Evolutionary conservation across 1,140 invertebrate genomes (phyloP).

Genomic region (Orchesella cincta): DNA sequence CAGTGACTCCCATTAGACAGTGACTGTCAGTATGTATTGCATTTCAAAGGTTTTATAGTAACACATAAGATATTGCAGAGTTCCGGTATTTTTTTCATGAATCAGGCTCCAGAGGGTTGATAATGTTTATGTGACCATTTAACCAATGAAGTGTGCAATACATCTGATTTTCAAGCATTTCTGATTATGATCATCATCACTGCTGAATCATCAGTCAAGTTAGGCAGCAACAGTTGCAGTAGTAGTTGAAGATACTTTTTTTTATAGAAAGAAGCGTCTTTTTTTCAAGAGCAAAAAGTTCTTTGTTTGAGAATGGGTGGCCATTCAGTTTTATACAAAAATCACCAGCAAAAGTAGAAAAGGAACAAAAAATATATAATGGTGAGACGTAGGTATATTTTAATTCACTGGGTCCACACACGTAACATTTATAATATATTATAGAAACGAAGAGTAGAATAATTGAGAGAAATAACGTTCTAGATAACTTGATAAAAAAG

Average conservation of each 20-base stretch:
- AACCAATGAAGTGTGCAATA: background rate
- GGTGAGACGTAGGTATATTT: constrained; percentile 14
- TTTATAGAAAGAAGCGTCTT: background rate
- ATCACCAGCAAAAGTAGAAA: background rate
- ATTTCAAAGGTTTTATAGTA: background rate
- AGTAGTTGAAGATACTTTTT: background rate
- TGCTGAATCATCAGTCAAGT: background rate
- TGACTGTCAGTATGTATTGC: constrained; percentile 7
- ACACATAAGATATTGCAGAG: background rate
- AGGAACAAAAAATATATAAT: constrained; percentile 7
- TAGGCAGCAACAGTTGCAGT: background rate
- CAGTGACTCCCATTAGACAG: constrained; percentile 5
- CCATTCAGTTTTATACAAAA: background rate
- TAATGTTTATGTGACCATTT: background rate
- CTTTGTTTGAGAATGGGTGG: background rate
- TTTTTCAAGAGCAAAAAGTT: constrained; percentile 2
- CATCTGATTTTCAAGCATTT: background rate
- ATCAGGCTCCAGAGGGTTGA: background rate
- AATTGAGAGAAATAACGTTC: background rate
- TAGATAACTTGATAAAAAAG: background rate
- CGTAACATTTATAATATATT: background rate
- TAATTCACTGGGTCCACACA: background rate
- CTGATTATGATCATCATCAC: background rate
- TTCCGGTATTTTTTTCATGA: background rate
- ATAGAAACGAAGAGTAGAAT: background rate